Percentiles rank a stretch among this genome's conserved stretches.
phyloP scores from a whole-genome alignment of 1,140 invertebrate species.

The Pissodes strobi region DNA sequence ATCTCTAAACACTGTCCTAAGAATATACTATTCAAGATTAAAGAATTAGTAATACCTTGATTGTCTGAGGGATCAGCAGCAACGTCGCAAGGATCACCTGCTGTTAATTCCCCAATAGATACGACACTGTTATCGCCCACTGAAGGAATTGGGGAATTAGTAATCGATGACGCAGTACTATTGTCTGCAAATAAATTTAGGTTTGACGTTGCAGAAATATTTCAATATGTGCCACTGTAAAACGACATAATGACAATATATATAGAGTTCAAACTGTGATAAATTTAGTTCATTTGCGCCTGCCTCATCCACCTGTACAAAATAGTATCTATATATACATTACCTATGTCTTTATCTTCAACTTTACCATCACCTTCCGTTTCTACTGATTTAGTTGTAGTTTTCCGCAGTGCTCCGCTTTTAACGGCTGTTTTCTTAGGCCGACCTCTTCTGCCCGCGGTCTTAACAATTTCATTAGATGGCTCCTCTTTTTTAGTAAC shows the following conservation, averaged over 20 bases:
- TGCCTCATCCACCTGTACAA: too few relatives aligned
- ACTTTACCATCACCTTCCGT: background rate
- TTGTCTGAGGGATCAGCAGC: constrained; percentile 30
- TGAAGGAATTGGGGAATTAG: constrained; percentile 4
- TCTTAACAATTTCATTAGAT: background rate
- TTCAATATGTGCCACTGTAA: too few relatives aligned
- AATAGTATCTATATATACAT: too few relatives aligned
- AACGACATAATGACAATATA: too few relatives aligned
- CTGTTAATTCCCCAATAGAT: constrained; percentile 2
- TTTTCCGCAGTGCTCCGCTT: background rate
- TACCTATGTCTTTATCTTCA: background rate
- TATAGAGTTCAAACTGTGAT: too few relatives aligned
- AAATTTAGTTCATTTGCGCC: too few relatives aligned
- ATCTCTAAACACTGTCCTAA: too few relatives aligned
- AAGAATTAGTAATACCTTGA: constrained; percentile 30
- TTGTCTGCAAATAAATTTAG: background rate
- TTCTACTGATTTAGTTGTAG: background rate
- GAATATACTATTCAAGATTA: too few relatives aligned
- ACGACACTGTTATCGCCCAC: constrained; percentile 3
- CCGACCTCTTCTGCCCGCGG: background rate
- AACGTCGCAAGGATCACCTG: constrained; percentile 27
- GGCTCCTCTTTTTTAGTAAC: background rate
- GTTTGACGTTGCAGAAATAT: too few relatives aligned
- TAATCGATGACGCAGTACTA: constrained; percentile 7
- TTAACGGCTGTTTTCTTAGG: too few relatives aligned